Base-by-base conservation (phyloP, 2,888 invertebrate species). In the Neoitamus cyanurus region DNA sequence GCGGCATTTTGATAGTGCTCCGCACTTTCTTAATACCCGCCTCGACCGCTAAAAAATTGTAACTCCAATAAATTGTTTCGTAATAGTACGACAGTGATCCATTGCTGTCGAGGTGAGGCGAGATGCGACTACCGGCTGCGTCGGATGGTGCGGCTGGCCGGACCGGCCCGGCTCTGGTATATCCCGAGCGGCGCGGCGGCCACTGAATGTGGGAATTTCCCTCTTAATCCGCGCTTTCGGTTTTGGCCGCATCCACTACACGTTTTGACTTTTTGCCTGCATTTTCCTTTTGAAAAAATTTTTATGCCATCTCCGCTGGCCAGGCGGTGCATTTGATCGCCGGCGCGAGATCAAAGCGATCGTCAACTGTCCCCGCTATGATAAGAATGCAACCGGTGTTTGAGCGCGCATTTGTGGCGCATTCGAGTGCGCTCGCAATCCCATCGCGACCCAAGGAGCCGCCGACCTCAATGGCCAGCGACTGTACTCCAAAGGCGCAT, bases 51-150 rank as follows among this genome's bases (percentile, higher is more conserved):
- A 85, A 85, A 84, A 85, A 75, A 80, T 80, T 82, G 73, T 84
- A 46, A 83, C 84, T 85, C 68, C 85, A 85, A 84, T 84, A 85
- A 85, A 85, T 85, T 82, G 84, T 84, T 85, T 83, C 80, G 83
- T 73, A 85, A 85, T 84, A 78, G 83, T 68, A 77, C 70, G 82
- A 82, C 75, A 83, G 78, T 77, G 83, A 77, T 85, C 80, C 85
- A 85, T 83, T 69, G 48, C 46, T 7, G 80, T 68, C 46, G 28
- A 25, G 77, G 31, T 84, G 15, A 48, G 15, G 37, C 15, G 31
- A n/a, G 78, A 28, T 78, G 37, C 78, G 25, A 31, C 34, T 58
- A 30, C 46, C 83, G 30, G 70, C 31, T 34, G 34, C 72, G 34
- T 68, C 77, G 75, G 58, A 42, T n/a, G 42, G n/a, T 2, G n/a